These are phyloP conservation scores for Scaptomyza hsui DNA, from an alignment of 1,140 invertebrate species.

Conservation along the genomic window DNA sequence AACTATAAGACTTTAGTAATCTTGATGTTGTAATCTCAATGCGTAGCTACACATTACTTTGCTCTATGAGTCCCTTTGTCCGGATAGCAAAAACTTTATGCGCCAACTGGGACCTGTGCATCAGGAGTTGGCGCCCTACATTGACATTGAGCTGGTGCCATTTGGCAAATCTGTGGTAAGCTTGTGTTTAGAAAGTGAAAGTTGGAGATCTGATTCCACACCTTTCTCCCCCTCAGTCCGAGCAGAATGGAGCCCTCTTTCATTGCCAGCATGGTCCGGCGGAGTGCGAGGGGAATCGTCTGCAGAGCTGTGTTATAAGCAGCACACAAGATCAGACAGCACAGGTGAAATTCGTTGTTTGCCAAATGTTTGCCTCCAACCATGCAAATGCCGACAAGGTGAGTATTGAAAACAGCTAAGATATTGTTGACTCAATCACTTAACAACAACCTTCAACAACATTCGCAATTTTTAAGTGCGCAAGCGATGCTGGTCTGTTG, in stretches of 20 bases:
- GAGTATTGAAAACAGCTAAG: conserved; percentile 19
- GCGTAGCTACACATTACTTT: conserved; percentile 83
- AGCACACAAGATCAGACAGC: conserved; percentile 80
- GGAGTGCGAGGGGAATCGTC: conserved; percentile 88
- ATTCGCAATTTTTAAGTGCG: conserved; percentile 84
- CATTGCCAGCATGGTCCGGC: conserved; percentile 88
- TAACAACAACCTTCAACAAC: conserved; percentile 20
- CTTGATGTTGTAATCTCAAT: not conserved
- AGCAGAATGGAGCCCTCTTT: conserved; percentile 85
- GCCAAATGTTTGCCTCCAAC: conserved; percentile 84
- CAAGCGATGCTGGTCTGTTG: conserved; percentile 74
- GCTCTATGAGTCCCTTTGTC: conserved; percentile 93
- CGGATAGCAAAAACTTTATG: conserved; percentile 90
- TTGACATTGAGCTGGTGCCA: conserved; percentile 87
- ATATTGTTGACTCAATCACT: conserved; percentile 37
- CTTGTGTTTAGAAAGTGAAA: conserved; percentile 35
- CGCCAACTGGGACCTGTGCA: conserved; percentile 85
- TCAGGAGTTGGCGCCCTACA: conserved; percentile 84
- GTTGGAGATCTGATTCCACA: not conserved
- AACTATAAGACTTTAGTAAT: not conserved
- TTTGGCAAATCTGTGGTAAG: conserved; percentile 91
- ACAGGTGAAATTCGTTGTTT: conserved; percentile 85
- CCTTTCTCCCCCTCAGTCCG: conserved; percentile 42
- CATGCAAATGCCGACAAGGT: conserved; percentile 57
- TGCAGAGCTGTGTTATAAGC: conserved; percentile 87